phyloP scores from a whole-genome alignment of 2,113 vertebrate species.

The Chascanopsetta lugubris region DNA sequence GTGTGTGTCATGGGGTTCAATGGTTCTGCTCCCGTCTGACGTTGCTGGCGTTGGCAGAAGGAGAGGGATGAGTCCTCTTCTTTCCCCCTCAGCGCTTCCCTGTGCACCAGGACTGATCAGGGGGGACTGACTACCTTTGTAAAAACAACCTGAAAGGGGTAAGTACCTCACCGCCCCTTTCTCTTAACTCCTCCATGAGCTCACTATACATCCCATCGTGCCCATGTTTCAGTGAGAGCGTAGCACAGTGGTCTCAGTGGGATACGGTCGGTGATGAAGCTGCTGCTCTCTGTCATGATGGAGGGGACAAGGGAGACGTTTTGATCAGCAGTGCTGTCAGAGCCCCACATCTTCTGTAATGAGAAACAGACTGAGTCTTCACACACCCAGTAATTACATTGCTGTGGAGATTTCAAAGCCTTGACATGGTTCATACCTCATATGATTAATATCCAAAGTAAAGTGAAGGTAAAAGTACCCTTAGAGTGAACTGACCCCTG shows the following conservation, averaged over 20 bases:
- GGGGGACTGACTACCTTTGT: slow-evolving; percentile 79
- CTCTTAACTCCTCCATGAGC: slow-evolving; percentile 61
- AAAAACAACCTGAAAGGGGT: slow-evolving; percentile 80
- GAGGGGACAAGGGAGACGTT: slow-evolving; percentile 65
- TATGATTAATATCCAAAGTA: too few relatives aligned
- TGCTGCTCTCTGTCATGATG: slow-evolving; percentile 24
- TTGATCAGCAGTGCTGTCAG: slow-evolving; percentile 79
- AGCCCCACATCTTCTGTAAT: slow-evolving; percentile 90
- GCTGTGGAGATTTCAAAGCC: slow-evolving; percentile 27
- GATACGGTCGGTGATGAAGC: slow-evolving; percentile 23
- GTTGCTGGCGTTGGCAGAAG: slow-evolving; percentile 79
- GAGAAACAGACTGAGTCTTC: slow-evolving; percentile 92
- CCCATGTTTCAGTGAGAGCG: slow-evolving; percentile 23
- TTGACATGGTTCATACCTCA: slow-evolving; percentile 24
- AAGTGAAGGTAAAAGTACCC: neutral
- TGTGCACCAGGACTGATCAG: slow-evolving; percentile 82
- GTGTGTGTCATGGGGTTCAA: slow-evolving; percentile 60
- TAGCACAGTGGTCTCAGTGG: slow-evolving; percentile 19
- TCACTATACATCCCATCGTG: slow-evolving; percentile 58
- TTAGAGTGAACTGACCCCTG: slow-evolving; percentile 6
- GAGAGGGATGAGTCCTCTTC: slow-evolving; percentile 79
- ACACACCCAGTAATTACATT: slow-evolving; percentile 37
- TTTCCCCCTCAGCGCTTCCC: slow-evolving; percentile 82
- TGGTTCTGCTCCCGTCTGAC: slow-evolving; percentile 80
- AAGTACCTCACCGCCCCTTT: slow-evolving; percentile 81